Conservation (phyloP, 53 echinoderm and acorn worm genomes). For the Paracentrotus lividus region DNA sequence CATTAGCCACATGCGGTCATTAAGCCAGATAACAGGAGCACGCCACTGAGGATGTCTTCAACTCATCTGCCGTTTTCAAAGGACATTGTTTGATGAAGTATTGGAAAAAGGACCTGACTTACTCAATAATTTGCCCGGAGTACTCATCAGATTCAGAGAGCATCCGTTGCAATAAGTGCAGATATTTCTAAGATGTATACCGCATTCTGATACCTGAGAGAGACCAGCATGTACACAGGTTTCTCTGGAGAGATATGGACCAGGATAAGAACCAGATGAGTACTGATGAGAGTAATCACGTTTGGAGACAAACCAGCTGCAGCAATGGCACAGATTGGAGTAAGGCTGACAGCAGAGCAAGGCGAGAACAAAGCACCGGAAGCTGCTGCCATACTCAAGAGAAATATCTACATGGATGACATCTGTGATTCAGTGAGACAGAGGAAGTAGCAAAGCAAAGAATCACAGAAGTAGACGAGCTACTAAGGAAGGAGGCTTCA, state of each 20-base stretch:
- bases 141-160: constrained; percentile 63
- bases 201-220: not conserved
- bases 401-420: not conserved
- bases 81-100: constrained; percentile 71
- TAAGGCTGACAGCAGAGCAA: constrained; percentile 62
- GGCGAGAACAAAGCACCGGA: constrained; percentile 18
- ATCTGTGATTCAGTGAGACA: not conserved
- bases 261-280: constrained; percentile 58
- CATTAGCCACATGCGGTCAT: constrained; percentile 77
- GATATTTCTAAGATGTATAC: constrained; percentile 47
- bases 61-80: constrained; percentile 58
- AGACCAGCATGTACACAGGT: constrained; percentile 76
- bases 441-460: not conserved
- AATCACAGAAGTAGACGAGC: no score
- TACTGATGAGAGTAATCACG: constrained; percentile 69
- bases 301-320: constrained; percentile 72
- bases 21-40: constrained; percentile 80
- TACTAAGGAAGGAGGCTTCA: no score
- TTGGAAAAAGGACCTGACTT: constrained; percentile 74
- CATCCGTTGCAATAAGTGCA: constrained; percentile 37
- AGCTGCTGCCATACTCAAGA: constrained; percentile 39
- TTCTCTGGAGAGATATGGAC: constrained; percentile 64
- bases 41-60: constrained; percentile 77
- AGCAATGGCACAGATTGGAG: constrained; percentile 63
- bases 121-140: constrained; percentile 65